phyloP scores from a whole-genome alignment of 1,140 invertebrate species.

The Drosophila eugracilis region DNA sequence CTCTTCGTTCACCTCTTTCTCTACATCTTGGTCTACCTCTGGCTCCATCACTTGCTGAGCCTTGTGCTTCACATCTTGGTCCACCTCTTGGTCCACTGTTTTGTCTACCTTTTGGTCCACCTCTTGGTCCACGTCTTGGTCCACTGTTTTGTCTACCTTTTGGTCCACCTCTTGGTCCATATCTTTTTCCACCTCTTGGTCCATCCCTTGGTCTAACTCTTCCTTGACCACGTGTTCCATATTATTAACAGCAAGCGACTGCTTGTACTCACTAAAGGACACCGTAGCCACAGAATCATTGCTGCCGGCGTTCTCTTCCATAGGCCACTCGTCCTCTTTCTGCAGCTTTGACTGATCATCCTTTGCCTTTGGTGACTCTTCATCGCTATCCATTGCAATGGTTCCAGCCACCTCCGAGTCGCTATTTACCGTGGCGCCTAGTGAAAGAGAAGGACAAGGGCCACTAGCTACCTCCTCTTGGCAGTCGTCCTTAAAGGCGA shows the following conservation, averaged over 20 bases:
- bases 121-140: neutral
- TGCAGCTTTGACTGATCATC: neutral
- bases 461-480: neutral
- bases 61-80: too few species aligned
- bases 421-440: constrained; percentile 64
- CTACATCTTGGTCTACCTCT: neutral
- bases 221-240: neutral
- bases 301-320: constrained; percentile 4
- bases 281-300: constrained; percentile 35
- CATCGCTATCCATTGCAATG: constrained; percentile 56
- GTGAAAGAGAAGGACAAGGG: constrained; percentile 25
- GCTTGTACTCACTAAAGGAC: constrained; percentile 19
- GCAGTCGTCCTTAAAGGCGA: constrained; percentile 60
- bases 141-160: too few species aligned
- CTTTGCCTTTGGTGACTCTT: neutral
- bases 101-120: neutral
- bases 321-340: too few species aligned
- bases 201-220: neutral
- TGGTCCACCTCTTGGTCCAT: neutral
- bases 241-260: neutral
- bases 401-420: constrained; percentile 49
- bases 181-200: neutral
- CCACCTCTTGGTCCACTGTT: neutral
- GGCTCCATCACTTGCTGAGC: too few species aligned
- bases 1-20: neutral